Conservation (phyloP, 2,113 vertebrate species). For the Todiramphus saurophagus region DNA sequence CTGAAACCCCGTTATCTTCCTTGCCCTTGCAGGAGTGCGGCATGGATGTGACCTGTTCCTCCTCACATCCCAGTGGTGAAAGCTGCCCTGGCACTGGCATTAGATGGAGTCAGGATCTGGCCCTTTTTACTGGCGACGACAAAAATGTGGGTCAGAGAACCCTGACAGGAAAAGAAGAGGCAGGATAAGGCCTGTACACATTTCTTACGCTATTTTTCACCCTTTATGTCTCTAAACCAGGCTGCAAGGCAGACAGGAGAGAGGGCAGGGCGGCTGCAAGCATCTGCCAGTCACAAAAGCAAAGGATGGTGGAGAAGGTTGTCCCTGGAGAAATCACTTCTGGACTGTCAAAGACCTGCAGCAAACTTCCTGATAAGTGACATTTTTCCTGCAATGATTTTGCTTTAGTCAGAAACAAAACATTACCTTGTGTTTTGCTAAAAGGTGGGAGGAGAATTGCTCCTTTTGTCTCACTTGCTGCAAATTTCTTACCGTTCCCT, state of each 20-base stretch:
- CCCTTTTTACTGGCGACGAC: neutral
- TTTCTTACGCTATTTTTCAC: neutral
- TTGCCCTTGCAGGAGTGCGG: fast-evolving
- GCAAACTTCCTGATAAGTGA: neutral
- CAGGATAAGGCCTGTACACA: neutral
- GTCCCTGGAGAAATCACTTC: neutral
- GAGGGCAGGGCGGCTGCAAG: neutral
- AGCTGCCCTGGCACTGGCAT: neutral
- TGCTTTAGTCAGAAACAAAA: constrained; percentile 35
- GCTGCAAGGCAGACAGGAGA: neutral
- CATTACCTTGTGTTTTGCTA: neutral
- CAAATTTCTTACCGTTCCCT: neutral
- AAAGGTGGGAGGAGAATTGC: neutral
- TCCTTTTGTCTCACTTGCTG: neutral
- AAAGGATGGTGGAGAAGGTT: neutral
- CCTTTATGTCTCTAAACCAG: neutral
- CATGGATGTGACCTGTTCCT: neutral
- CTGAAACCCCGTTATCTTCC: fast-evolving
- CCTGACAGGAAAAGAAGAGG: neutral
- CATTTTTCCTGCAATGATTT: constrained; percentile 13
- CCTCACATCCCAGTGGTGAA: neutral
- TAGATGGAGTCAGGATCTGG: neutral
- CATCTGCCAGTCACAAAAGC: neutral
- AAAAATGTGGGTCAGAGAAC: neutral
- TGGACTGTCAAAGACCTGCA: neutral